Conservation (phyloP, 2,888 invertebrate genomes). For the Diloba caeruleocephala region DNA sequence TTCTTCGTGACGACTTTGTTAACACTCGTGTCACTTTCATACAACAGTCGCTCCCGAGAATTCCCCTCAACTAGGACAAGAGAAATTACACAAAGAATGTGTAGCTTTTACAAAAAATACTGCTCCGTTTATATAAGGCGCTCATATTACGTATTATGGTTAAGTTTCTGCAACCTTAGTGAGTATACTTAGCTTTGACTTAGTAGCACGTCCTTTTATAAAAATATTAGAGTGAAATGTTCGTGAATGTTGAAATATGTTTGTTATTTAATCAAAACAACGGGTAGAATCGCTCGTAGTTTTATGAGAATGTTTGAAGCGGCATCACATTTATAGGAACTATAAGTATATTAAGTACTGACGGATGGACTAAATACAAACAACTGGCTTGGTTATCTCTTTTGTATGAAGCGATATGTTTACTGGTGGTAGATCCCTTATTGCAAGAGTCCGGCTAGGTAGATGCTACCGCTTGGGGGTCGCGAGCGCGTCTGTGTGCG, state of each 20-base stretch:
- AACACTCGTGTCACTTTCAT: slow-evolving; percentile 24
- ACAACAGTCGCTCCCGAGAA: slow-evolving; percentile 14
- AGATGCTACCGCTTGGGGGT: too few species aligned
- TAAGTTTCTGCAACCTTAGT: slow-evolving; percentile 29
- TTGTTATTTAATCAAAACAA: neutral
- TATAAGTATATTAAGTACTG: neutral
- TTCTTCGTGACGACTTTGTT: slow-evolving; percentile 21
- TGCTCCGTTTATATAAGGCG: slow-evolving; percentile 21
- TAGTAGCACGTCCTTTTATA: slow-evolving; percentile 1
- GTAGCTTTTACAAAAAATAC: slow-evolving; percentile 35
- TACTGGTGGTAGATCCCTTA: too few species aligned
- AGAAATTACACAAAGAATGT: slow-evolving; percentile 41
- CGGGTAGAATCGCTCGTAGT: neutral
- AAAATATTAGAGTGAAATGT: neutral
- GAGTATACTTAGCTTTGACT: slow-evolving; percentile 28
- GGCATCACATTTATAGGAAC: neutral
- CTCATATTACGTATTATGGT: slow-evolving; percentile 28
- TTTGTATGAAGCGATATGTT: too few species aligned
- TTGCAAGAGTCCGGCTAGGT: too few species aligned
- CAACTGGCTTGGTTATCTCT: too few species aligned
- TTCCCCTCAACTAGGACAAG: slow-evolving; percentile 15
- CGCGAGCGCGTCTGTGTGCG: too few species aligned
- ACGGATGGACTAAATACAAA: neutral
- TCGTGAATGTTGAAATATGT: too few species aligned
- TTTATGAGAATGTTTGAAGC: neutral